phyloP scores from a whole-genome alignment of 1,140 invertebrate genomes.

The Pollicipes pollicipes region DNA sequence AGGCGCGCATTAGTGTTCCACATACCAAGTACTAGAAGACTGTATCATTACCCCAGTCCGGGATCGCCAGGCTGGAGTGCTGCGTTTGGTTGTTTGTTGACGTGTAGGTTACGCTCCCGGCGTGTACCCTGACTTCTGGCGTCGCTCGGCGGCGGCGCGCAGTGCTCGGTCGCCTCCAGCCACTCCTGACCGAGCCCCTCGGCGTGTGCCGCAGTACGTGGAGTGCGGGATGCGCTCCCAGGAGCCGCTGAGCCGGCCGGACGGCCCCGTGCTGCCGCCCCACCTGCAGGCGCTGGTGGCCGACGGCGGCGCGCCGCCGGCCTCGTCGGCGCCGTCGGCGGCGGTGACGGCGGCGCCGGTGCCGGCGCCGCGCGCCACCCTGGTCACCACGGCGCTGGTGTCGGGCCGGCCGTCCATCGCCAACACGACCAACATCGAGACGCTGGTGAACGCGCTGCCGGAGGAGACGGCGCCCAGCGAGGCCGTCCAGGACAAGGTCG shows the following conservation, averaged over 20 bases:
- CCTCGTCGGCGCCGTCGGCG: neutral
- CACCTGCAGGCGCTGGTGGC: slow-evolving; percentile 25
- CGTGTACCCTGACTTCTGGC: no score
- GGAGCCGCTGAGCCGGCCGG: slow-evolving; percentile 65
- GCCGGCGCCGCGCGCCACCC: slow-evolving; percentile 1
- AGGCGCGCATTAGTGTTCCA: no score
- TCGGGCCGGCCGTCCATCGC: slow-evolving; percentile 65
- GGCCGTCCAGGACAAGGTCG: slow-evolving; percentile 76
- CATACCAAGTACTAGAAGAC: no score
- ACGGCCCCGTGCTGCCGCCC: slow-evolving; percentile 47
- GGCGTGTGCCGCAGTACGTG: no score
- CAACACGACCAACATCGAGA: slow-evolving; percentile 96
- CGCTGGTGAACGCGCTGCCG: slow-evolving; percentile 81
- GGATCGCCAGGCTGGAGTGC: no score
- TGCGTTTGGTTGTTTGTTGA: no score
- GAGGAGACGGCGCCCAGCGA: slow-evolving; percentile 72
- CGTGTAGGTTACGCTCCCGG: no score
- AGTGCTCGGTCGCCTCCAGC: no score
- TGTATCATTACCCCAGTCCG: no score
- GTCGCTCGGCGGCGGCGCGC: no score
- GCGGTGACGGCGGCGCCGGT: neutral
- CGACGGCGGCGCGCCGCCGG: neutral
- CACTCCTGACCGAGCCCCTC: no score
- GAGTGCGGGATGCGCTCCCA: slow-evolving; percentile 69
- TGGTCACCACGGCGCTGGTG: slow-evolving; percentile 20